A percentile compares a stretch with the other conserved stretches of the same genome.
Evolutionary conservation across 2,113 vertebrate genomes (phyloP).

Genomic region (Sisor rabdophorus): DNA sequence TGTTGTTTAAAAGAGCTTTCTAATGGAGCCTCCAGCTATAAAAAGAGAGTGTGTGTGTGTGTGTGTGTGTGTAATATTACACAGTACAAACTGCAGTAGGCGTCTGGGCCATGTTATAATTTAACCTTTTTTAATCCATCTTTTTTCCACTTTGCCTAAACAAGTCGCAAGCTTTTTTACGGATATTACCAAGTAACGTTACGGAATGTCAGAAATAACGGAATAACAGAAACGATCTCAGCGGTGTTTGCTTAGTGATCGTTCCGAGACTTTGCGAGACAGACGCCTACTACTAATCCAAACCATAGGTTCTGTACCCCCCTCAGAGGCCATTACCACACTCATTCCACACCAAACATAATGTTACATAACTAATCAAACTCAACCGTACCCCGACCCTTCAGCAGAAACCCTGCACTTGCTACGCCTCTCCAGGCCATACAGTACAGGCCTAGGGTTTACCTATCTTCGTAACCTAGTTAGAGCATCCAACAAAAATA

Average conservation of each 20-base stretch:
- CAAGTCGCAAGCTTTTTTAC: not conserved
- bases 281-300: not conserved
- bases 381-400: too few species aligned
- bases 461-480: too few species aligned
- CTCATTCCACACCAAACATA: too few species aligned
- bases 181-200: too few species aligned
- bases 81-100: not conserved
- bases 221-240: too few species aligned
- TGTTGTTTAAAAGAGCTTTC: conserved; percentile 22
- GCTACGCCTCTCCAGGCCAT: too few species aligned
- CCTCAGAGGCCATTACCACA: too few species aligned
- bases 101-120: not conserved
- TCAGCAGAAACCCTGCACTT: too few species aligned
- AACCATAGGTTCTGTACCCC: not conserved
- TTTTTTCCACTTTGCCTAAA: not conserved
- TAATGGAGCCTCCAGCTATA: not conserved
- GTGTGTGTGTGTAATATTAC: conserved; percentile 25
- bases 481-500: too few species aligned
- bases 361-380: too few species aligned
- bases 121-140: not conserved
- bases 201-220: too few species aligned
- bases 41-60: conserved; percentile 1
- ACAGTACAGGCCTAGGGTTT: too few species aligned
- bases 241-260: not conserved
- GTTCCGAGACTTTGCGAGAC: not conserved